Percentiles rank a stretch among this genome's conserved stretches.
These are phyloP conservation scores for Cyprinodon tularosa DNA, from an alignment of 2,113 vertebrate species.

Conservation along the genomic window DNA sequence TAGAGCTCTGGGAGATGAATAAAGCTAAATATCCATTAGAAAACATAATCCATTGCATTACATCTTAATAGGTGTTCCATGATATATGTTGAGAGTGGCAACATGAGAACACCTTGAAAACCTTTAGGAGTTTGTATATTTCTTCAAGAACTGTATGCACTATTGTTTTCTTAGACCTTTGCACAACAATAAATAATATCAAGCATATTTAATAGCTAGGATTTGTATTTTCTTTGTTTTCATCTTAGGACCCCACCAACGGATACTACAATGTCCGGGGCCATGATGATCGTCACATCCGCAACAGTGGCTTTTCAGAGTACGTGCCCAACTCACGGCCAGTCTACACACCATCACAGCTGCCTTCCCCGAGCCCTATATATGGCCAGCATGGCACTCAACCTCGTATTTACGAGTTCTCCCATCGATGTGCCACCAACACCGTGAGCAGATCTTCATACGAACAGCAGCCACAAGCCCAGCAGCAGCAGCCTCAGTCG, in stretches of 20 bases:
- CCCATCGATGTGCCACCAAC: slow-evolving; percentile 81
- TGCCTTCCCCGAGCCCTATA: slow-evolving; percentile 77
- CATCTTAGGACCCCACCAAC: slow-evolving; percentile 87
- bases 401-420: slow-evolving; percentile 84
- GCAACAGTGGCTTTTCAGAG: slow-evolving; percentile 83
- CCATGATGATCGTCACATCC: slow-evolving; percentile 82
- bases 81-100: not conserved
- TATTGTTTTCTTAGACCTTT: slow-evolving; percentile 2
- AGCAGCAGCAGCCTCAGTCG: slow-evolving; percentile 50
- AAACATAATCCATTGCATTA: not conserved
- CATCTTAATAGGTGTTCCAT: too few relatives aligned
- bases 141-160: not conserved
- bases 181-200: not conserved
- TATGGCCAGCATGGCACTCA: slow-evolving; percentile 79
- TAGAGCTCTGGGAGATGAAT: too few relatives aligned
- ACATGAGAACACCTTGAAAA: not conserved
- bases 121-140: not conserved
- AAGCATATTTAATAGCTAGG: not conserved
- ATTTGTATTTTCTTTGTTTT: not conserved
- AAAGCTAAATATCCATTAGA: not conserved
- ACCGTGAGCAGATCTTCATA: slow-evolving; percentile 77
- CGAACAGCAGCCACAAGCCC: slow-evolving; percentile 79
- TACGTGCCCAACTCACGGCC: slow-evolving; percentile 80
- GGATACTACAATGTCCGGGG: slow-evolving; percentile 92
- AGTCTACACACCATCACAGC: slow-evolving; percentile 81